Conservation (phyloP, 35 echinoderm and acorn worm genomes). For the Anneissia japonica region DNA sequence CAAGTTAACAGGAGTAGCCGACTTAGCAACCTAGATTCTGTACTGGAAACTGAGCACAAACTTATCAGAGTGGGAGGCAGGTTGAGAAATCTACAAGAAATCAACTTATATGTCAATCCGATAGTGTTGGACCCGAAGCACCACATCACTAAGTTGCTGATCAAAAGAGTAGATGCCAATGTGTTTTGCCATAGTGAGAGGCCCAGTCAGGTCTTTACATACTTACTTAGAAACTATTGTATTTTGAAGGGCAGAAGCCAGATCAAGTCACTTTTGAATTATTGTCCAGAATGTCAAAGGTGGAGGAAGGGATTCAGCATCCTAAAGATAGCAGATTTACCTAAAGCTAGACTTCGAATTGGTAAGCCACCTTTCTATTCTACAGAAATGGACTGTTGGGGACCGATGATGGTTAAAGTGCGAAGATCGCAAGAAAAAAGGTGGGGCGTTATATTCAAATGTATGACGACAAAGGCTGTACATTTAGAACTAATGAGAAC, state of each 20-base stretch:
- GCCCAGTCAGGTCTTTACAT: constrained; percentile 11
- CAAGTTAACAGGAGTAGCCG: not conserved
- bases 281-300: constrained; percentile 22
- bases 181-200: constrained; percentile 16
- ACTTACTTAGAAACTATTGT: constrained; percentile 16
- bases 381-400: constrained; percentile 39
- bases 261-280: not conserved
- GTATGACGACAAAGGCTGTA: constrained; percentile 19
- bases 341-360: constrained; percentile 4
- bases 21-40: not conserved
- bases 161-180: not conserved
- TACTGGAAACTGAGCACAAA: not conserved
- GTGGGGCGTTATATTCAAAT: constrained; percentile 37
- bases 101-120: not conserved
- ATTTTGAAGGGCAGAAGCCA: constrained; percentile 14
- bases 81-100: not conserved
- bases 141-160: not conserved
- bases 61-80: constrained; percentile 24
- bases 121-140: constrained; percentile 2
- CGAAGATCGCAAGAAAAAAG: constrained; percentile 23
- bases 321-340: constrained; percentile 44
- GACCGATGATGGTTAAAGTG: constrained; percentile 18
- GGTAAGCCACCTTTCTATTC: constrained; percentile 19
- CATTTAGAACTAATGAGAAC: constrained; percentile 8
- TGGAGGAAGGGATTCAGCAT: constrained; percentile 18